Evolutionary conservation across 2,113 vertebrate species (phyloP).

Genomic region (Hippoglossus stenolepis): DNA sequence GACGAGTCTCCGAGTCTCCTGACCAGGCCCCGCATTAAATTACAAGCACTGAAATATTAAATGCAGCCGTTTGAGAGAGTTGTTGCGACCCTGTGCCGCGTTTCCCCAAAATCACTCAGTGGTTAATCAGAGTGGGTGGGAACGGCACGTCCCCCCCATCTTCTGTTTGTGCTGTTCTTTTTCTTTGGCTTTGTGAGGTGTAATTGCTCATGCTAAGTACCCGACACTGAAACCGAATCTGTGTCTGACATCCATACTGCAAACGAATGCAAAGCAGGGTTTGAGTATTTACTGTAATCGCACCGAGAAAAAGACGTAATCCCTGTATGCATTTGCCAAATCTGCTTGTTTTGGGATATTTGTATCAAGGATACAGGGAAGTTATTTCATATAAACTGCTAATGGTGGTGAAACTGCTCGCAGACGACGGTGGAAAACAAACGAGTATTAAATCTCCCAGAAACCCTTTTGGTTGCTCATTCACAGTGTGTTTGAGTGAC

Average conservation of each 20-base stretch:
- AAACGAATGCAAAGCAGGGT: too few relatives aligned
- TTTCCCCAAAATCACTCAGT: background rate
- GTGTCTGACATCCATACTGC: too few relatives aligned
- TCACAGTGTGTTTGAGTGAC: too few relatives aligned
- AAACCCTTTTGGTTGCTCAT: too few relatives aligned
- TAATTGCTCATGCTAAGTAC: background rate
- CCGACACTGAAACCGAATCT: too few relatives aligned
- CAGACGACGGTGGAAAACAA: background rate
- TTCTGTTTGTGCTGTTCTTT: too few relatives aligned
- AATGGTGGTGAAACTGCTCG: background rate
- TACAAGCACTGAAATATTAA: conserved; percentile 42
- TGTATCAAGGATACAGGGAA: background rate
- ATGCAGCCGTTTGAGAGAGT: conserved; percentile 36
- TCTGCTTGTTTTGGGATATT: too few relatives aligned
- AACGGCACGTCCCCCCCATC: background rate
- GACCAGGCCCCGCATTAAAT: conserved; percentile 13
- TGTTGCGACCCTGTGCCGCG: background rate
- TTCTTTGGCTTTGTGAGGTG: background rate
- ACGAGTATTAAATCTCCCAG: background rate
- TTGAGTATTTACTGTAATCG: too few relatives aligned
- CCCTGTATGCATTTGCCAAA: too few relatives aligned
- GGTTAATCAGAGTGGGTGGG: background rate
- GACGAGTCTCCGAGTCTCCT: conserved; percentile 16
- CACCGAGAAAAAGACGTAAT: too few relatives aligned
- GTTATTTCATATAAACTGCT: background rate